Base-by-base conservation (phyloP, 2,113 vertebrate genomes). In the Probosciger aterrimus region DNA sequence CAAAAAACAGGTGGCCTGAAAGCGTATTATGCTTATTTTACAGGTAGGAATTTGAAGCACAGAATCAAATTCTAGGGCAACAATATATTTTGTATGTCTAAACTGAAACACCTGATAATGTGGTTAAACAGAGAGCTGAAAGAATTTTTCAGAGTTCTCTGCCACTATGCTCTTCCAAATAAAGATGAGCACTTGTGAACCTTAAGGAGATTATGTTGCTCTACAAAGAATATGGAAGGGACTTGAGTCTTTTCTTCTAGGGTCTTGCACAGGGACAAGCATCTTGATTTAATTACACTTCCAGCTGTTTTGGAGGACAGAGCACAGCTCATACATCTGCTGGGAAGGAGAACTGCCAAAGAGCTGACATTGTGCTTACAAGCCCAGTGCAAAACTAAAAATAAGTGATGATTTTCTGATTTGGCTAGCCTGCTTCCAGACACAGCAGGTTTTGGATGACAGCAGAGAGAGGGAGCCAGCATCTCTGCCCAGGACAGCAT, bases 281-380 rank as follows among this genome's bases (percentile, higher is more conserved):
- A 80, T 88, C 79, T 90, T 92, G 63, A 49, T 22, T 69, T 80
- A 49, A 90, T 82, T 79, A 76, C 18, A n/a, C 90, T 90, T 88
- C 37, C 82, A 92, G 44, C 52, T 90, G 67, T 69, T 94, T 83
- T 69, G 53, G 71, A 90, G 30, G 44, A 52, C 44, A 57, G 52
- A 62, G 16, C 23, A 19, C 53, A 77, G 35, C 44, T 96, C 70
- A 44, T 55, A 52, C 52, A 80, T 73, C 53, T 94, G 49, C 67
- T 93, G 49, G 30, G 41, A 89, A 80, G 60, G 41, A 91, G n/a
- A 92, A 53, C 41, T 76, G 90, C 88, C 88, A 95, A 62, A 82
- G n/a, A 92, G n/a, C 3, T 76, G 73, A 84, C 2, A 7, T 16
- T 88, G 41, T 77, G 17, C 69, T 75, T 70, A 41, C 41, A 70